Evolutionary conservation across 2,797 vertebrate species (phyloP).

Genomic region (Coilia nasus): DNA sequence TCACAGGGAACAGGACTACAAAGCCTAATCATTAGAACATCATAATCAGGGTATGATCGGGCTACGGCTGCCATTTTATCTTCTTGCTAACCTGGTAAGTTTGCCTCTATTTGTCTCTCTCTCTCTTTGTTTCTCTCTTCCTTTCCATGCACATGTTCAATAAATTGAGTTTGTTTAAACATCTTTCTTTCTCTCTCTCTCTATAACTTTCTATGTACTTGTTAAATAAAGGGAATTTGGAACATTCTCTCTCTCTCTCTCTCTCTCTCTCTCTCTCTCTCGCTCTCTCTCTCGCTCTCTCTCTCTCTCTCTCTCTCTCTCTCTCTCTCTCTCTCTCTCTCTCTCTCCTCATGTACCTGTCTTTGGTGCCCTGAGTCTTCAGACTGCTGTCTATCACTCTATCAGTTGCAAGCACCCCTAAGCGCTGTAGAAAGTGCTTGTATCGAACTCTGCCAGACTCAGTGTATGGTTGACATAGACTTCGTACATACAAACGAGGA

Average conservation of each 20-base stretch:
- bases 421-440: background rate
- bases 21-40: background rate
- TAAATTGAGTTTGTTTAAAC: too few species aligned
- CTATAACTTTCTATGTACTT: too few species aligned
- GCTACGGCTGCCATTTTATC: constrained; percentile 44
- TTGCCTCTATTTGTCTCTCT: too few species aligned
- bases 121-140: too few species aligned
- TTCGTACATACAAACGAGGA: background rate
- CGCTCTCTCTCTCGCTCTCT: background rate
- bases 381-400: background rate
- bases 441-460: background rate
- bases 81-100: background rate
- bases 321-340: background rate
- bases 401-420: background rate
- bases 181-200: too few species aligned
- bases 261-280: background rate
- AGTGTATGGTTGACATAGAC: background rate
- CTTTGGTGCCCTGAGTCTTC: background rate
- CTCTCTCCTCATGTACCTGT: background rate
- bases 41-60: constrained; percentile 65
- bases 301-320: constrained; percentile 23
- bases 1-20: background rate
- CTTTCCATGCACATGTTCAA: too few species aligned
- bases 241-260: background rate
- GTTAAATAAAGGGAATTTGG: too few species aligned